These are phyloP conservation scores for Rhynchophorus ferrugineus DNA, from an alignment of 1,140 invertebrate species.

Conservation along the genomic window DNA sequence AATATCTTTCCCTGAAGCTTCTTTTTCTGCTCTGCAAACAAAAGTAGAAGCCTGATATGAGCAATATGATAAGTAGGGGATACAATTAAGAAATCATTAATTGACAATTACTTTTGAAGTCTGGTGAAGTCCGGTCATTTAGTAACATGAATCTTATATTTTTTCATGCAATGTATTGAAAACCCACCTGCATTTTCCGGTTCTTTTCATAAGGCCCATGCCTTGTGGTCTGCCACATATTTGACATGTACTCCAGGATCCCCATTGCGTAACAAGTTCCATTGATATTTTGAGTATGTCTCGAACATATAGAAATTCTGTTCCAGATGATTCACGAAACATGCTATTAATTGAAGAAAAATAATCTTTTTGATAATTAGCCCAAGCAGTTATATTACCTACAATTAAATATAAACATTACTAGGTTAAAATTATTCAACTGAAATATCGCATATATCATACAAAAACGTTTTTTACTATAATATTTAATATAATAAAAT, in stretches of 20 bases:
- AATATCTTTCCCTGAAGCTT: too few relatives aligned
- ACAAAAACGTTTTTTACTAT: too few relatives aligned
- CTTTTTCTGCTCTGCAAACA: too few relatives aligned
- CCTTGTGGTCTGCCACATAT: conserved; percentile 35
- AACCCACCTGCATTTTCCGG: conserved; percentile 30
- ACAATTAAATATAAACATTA: too few relatives aligned
- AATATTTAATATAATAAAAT: too few relatives aligned
- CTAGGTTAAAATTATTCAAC: conserved; percentile 8
- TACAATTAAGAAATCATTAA: too few relatives aligned
- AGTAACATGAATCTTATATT: too few relatives aligned
- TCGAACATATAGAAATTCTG: conserved; percentile 31
- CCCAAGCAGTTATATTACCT: conserved; percentile 44
- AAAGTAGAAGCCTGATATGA: too few relatives aligned
- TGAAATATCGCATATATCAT: background rate
- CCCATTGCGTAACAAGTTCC: conserved; percentile 38
- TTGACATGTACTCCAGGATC: conserved; percentile 35
- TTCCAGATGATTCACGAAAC: conserved; percentile 30
- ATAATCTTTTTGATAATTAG: conserved; percentile 43
- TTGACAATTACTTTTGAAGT: too few relatives aligned
- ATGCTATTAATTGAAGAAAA: conserved; percentile 39
- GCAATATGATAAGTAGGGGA: too few relatives aligned
- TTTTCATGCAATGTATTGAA: too few relatives aligned
- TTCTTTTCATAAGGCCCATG: conserved; percentile 32
- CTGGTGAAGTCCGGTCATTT: too few relatives aligned
- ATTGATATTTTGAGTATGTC: conserved; percentile 32